These are phyloP conservation scores for Pteronura brasiliensis DNA, from an alignment of 2,113 vertebrate species.

Conservation along the genomic window DNA sequence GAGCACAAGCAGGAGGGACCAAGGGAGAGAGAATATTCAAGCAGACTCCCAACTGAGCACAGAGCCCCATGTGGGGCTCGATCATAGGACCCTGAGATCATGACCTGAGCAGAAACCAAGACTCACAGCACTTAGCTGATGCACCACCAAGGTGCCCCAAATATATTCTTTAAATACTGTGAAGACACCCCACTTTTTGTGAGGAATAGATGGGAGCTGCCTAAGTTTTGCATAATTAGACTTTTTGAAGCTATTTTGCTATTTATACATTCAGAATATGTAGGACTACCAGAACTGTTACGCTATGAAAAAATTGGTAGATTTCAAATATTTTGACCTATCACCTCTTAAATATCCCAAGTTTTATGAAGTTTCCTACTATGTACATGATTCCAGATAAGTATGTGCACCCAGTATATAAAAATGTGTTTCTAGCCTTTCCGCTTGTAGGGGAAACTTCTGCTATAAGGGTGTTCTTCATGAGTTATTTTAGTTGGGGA, in stretches of 20 bases:
- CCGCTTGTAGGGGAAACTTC: not conserved
- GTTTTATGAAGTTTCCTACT: not conserved
- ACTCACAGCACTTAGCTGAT: not conserved
- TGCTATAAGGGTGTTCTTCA: not conserved
- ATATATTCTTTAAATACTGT: not conserved
- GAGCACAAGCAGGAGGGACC: not conserved
- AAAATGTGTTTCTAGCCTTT: not conserved
- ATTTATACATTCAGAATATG: not conserved
- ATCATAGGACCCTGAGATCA: not conserved
- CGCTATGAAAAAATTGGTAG: not conserved
- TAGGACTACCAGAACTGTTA: not conserved
- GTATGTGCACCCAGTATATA: not conserved
- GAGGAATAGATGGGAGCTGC: not conserved
- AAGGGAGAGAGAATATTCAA: not conserved
- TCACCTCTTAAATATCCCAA: not conserved
- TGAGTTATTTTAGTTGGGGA: not conserved
- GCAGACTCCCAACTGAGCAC: not conserved
- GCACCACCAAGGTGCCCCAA: not conserved
- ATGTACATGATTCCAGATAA: not conserved
- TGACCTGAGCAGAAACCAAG: not conserved
- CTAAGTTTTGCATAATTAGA: not conserved
- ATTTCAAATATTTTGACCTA: not conserved
- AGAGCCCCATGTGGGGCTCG: not conserved
- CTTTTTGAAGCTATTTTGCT: not conserved
- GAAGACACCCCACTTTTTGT: not conserved